These are phyloP conservation scores for Rotaria socialis DNA, from an alignment of 2,888 invertebrate genomes.

Conservation along the genomic window DNA sequence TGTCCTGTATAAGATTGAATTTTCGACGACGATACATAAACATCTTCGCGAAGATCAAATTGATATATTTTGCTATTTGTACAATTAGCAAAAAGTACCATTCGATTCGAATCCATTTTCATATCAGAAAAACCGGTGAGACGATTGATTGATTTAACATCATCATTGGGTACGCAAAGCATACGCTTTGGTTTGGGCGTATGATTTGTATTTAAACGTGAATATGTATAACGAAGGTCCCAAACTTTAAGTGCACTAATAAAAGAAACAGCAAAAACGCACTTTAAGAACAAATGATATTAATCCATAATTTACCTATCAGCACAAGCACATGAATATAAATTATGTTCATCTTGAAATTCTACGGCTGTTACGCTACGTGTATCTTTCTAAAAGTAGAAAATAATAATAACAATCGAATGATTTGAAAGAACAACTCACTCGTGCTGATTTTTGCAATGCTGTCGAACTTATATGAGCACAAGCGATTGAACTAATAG, in stretches of 20 bases:
- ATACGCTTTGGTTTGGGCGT: conserved; percentile 30
- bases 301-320: not conserved
- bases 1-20: conserved; percentile 1
- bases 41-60: not conserved
- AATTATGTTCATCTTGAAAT: conserved; percentile 36
- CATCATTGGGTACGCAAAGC: not conserved
- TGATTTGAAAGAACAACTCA: not conserved
- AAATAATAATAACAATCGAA: no score
- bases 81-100: conserved; percentile 34
- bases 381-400: conserved; percentile 4
- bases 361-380: conserved; percentile 31
- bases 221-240: conserved; percentile 36
- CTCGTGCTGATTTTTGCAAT: conserved; percentile 29
- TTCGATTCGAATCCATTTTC: conserved; percentile 31
- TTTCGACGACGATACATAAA: not conserved
- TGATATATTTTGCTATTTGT: conserved; percentile 37
- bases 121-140: conserved; percentile 28
- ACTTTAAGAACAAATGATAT: not conserved
- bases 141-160: conserved; percentile 32
- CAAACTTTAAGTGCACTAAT: conserved; percentile 7
- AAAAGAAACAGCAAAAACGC: not conserved
- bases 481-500: conserved; percentile 27
- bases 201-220: not conserved
- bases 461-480: conserved; percentile 22
- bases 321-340: conserved; percentile 30